A percentile compares a stretch with the other conserved stretches of the same genome.
Evolutionary conservation across 2,113 vertebrate genomes (phyloP).

Genomic region (Hystrix brachyura): DNA sequence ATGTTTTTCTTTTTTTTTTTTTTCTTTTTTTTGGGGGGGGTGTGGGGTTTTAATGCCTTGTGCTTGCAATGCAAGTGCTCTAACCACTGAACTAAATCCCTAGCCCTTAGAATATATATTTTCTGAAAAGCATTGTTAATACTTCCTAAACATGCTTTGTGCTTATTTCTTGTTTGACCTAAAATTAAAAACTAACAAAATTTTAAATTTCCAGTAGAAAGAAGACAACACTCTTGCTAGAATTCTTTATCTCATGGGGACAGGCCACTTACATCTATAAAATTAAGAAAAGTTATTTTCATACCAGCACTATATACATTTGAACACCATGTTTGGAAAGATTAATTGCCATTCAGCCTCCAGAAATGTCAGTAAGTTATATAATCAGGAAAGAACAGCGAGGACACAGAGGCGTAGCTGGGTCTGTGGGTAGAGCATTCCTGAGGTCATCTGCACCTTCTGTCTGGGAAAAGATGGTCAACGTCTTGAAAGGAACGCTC

Average conservation of each 20-base stretch:
- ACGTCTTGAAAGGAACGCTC: background rate
- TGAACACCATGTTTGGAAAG: slow-evolving; percentile 29
- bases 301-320: slow-evolving; percentile 1
- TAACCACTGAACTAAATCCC: too few relatives aligned
- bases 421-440: background rate
- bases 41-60: too few relatives aligned
- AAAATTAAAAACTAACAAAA: slow-evolving; percentile 41
- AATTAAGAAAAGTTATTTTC: slow-evolving; percentile 48
- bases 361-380: background rate
- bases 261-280: background rate
- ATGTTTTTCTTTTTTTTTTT: background rate
- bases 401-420: background rate
- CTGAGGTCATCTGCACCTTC: background rate
- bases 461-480: background rate
- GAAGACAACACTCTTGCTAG: background rate
- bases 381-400: slow-evolving; percentile 31
- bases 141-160: slow-evolving; percentile 35
- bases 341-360: background rate
- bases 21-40: too few relatives aligned
- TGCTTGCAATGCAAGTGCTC: too few relatives aligned
- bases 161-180: slow-evolving; percentile 50
- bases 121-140: slow-evolving; percentile 50
- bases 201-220: slow-evolving; percentile 32
- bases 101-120: background rate
- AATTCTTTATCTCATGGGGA: background rate